Conservation (phyloP, 2,113 vertebrate species). For the Proteles cristata region DNA sequence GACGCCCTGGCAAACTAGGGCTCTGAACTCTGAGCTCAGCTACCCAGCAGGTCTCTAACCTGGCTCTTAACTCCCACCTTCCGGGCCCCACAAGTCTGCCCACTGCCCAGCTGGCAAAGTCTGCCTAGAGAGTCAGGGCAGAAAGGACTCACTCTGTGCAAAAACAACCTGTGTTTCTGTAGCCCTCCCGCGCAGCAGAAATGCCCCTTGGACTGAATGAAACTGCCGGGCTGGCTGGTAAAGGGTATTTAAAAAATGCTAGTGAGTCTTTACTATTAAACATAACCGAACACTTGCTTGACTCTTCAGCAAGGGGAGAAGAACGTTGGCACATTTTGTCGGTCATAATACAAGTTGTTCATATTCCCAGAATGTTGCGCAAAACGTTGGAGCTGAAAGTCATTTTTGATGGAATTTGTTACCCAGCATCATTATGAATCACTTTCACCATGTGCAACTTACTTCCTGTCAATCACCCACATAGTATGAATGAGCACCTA, state of each 20-base stretch:
- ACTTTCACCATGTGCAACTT: not conserved
- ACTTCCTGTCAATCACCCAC: not conserved
- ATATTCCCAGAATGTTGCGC: not conserved
- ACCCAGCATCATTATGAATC: not conserved
- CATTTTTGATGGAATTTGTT: not conserved
- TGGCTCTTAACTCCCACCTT: not conserved
- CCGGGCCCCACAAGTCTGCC: not conserved
- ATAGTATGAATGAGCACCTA: not conserved
- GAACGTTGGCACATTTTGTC: not conserved
- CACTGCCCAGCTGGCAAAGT: not conserved
- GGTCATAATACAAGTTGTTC: not conserved
- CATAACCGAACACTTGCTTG: not conserved
- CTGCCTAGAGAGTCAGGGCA: not conserved
- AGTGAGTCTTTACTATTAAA: not conserved
- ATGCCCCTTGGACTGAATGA: not conserved
- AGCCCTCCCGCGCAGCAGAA: not conserved
- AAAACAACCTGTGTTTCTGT: not conserved
- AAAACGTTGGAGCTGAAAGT: not conserved
- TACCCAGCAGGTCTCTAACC: slow-evolving; percentile 67
- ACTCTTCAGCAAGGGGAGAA: not conserved
- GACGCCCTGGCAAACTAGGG: slow-evolving; percentile 63
- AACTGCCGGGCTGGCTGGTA: not conserved
- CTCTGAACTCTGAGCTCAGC: slow-evolving; percentile 78
- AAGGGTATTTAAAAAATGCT: not conserved
- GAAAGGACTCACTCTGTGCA: not conserved